A percentile compares a stretch with the other conserved stretches of the same genome.
These are phyloP conservation scores for Nesoenas mayeri DNA, from an alignment of 2,113 vertebrate species.

Conservation along the genomic window DNA sequence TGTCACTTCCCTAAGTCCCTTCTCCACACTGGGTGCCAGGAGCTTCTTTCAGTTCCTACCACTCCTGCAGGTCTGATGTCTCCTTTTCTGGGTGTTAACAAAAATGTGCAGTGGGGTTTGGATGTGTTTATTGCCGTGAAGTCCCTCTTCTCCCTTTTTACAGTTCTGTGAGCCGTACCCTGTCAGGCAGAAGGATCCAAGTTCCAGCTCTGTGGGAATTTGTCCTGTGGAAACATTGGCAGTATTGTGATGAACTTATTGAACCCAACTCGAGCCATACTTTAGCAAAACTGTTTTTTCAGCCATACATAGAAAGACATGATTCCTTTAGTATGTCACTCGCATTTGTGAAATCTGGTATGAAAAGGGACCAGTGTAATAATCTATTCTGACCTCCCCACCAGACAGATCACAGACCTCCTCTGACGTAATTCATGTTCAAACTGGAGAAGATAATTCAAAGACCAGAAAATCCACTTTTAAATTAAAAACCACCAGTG, in stretches of 20 bases:
- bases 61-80: neutral
- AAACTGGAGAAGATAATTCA: neutral
- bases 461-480: neutral
- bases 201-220: neutral
- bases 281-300: neutral
- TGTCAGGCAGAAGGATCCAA: neutral
- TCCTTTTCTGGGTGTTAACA: neutral
- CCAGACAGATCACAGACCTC: neutral
- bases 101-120: neutral
- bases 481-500: neutral
- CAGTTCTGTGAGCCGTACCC: neutral
- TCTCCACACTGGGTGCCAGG: neutral
- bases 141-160: neutral
- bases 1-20: neutral
- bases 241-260: neutral
- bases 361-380: neutral
- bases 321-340: neutral
- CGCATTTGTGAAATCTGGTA: neutral
- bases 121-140: neutral
- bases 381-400: neutral
- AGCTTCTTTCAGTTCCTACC: neutral
- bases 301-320: neutral
- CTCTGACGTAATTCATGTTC: neutral
- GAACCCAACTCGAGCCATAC: neutral
- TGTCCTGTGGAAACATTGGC: neutral